Evolutionary conservation across 2,888 invertebrate species (phyloP).

Genomic region (Stenchaetothrips biformis): DNA sequence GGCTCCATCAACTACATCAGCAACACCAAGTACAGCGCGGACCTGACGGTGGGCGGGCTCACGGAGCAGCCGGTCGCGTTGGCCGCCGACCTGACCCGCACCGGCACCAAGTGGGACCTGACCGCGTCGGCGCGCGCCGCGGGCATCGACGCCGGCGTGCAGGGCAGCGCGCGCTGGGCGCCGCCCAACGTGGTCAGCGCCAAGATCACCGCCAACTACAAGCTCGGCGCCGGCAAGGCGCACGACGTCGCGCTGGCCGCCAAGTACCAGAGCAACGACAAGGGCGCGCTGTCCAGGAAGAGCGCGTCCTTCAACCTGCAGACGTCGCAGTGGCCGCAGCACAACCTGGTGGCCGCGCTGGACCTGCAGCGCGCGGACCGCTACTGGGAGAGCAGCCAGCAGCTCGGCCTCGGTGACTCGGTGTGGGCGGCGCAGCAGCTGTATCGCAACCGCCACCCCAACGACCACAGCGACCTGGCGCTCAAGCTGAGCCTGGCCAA

Average conservation of each 20-base stretch:
- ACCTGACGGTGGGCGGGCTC: slow-evolving; percentile 41
- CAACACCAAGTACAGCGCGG: slow-evolving; percentile 41
- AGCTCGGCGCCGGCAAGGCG: slow-evolving; percentile 36
- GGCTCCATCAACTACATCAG: slow-evolving; percentile 40
- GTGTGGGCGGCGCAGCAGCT: slow-evolving; percentile 40
- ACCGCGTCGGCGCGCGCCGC: slow-evolving; percentile 34
- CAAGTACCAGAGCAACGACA: slow-evolving; percentile 38
- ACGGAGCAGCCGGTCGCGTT: slow-evolving; percentile 41
- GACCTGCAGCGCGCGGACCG: slow-evolving; percentile 39
- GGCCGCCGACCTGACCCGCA: slow-evolving; percentile 39
- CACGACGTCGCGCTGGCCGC: slow-evolving; percentile 39
- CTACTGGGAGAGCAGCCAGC: slow-evolving; percentile 40
- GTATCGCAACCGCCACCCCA: slow-evolving; percentile 37
- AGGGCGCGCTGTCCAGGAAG: slow-evolving; percentile 38
- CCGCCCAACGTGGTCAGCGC: slow-evolving; percentile 37
- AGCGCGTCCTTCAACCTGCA: slow-evolving; percentile 34
- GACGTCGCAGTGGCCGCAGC: slow-evolving; percentile 39
- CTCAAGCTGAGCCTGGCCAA: slow-evolving; percentile 37
- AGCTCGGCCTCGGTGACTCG: slow-evolving; percentile 38
- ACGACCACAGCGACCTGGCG: slow-evolving; percentile 37
- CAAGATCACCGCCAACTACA: slow-evolving; percentile 40
- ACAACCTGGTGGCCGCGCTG: slow-evolving; percentile 39
- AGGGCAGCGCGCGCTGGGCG: slow-evolving; percentile 32
- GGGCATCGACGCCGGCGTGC: slow-evolving; percentile 37
- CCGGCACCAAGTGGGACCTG: slow-evolving; percentile 8